phyloP scores from a whole-genome alignment of 2,113 vertebrate species.

The Osmerus mordax region DNA sequence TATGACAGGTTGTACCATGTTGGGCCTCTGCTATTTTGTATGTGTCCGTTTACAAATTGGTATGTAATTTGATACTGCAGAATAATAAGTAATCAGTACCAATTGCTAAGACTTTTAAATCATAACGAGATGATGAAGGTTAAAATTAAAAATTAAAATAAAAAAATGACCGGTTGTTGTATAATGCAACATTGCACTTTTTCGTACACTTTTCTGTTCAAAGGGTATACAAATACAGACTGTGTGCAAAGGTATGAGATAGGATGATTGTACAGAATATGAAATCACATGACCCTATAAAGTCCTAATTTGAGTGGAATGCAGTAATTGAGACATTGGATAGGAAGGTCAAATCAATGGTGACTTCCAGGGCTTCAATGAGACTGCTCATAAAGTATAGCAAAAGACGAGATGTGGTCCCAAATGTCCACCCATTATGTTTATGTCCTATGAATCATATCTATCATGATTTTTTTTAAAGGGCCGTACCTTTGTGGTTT shows the following conservation, averaged over 20 bases:
- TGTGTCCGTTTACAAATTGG: constrained; percentile 83
- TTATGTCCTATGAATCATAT: no score
- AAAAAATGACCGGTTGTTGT: neutral
- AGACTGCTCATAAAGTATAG: no score
- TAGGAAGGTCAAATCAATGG: neutral
- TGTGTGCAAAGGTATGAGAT: no score
- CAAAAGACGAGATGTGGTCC: no score
- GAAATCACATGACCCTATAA: neutral
- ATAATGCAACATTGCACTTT: neutral
- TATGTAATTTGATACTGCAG: constrained; percentile 84
- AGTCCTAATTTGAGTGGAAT: neutral
- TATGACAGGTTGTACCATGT: constrained; percentile 87
- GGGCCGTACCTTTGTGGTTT: no score
- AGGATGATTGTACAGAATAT: neutral
- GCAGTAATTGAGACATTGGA: constrained; percentile 1
- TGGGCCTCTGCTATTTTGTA: constrained; percentile 82
- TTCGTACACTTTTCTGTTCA: neutral
- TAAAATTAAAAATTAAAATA: no score
- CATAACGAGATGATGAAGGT: neutral
- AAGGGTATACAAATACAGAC: no score
- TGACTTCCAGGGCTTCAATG: neutral
- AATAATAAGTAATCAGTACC: constrained; percentile 75
- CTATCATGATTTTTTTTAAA: no score
- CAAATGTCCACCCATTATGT: no score
- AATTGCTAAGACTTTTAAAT: constrained; percentile 33